A percentile compares a stretch with the other conserved stretches of the same genome.
Conservation (phyloP, 2,888 invertebrate species). For the Achlya flavicornis region DNA sequence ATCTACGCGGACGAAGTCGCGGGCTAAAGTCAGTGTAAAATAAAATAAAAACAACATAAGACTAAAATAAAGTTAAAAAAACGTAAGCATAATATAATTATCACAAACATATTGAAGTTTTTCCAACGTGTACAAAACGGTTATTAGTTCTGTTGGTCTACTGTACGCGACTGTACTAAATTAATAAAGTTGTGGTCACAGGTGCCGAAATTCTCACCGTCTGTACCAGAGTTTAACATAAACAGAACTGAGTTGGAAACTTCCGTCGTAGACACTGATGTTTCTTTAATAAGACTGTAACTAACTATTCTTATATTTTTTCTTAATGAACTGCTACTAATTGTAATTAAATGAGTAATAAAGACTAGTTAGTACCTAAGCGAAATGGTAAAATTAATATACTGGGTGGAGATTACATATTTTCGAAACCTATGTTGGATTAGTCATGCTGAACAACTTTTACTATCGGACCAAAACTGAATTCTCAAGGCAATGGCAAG, state of each 20-base stretch:
- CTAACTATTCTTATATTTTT: not conserved
- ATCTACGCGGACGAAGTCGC: too few species aligned
- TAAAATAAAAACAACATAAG: too few species aligned
- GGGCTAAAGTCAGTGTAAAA: too few species aligned
- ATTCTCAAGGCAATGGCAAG: too few species aligned
- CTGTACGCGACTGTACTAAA: conserved; percentile 21
- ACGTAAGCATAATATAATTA: not conserved
- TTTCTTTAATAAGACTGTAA: conserved; percentile 3
- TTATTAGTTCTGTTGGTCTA: conserved; percentile 17
- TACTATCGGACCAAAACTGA: too few species aligned
- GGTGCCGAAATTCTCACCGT: conserved; percentile 29
- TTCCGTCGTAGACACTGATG: not conserved
- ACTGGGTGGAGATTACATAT: too few species aligned
- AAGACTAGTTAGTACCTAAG: not conserved
- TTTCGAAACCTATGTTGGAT: too few species aligned
- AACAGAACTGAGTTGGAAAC: conserved; percentile 21
- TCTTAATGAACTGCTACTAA: not conserved
- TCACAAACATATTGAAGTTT: conserved; percentile 13
- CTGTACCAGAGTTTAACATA: conserved; percentile 27
- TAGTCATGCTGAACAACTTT: too few species aligned
- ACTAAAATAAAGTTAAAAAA: not conserved
- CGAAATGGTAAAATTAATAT: too few species aligned
- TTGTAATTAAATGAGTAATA: not conserved
- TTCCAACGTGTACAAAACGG: conserved; percentile 17
- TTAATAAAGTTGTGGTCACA: conserved; percentile 34